These are phyloP conservation scores for Rhizomys pruinosus DNA, from an alignment of 2,113 vertebrate genomes.

Conservation along the genomic window DNA sequence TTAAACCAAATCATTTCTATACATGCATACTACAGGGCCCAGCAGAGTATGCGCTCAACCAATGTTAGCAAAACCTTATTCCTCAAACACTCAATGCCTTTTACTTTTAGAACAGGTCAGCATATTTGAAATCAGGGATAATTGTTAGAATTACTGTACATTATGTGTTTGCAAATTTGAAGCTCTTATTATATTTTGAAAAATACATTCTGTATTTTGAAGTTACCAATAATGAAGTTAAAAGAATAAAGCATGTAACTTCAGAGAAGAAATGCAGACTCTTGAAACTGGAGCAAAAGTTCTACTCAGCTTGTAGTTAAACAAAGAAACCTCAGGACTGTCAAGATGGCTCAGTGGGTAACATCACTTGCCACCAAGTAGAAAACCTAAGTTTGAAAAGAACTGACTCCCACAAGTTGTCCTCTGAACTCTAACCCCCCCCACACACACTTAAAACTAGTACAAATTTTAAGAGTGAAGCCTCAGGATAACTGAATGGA, in stretches of 20 bases:
- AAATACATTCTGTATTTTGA: slow-evolving; percentile 5
- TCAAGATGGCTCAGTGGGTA: background rate
- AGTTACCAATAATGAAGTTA: slow-evolving; percentile 14
- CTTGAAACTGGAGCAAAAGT: slow-evolving; percentile 19
- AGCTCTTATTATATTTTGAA: background rate
- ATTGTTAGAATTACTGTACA: background rate
- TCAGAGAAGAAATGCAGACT: background rate
- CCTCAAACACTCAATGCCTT: background rate
- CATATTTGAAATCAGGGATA: slow-evolving; percentile 25
- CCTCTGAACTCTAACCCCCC: background rate
- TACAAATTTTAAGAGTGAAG: background rate
- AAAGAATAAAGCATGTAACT: background rate
- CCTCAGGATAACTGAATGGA: background rate
- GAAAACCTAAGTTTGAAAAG: background rate
- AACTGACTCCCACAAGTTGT: background rate
- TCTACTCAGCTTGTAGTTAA: background rate
- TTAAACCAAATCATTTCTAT: slow-evolving; percentile 21
- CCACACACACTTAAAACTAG: background rate
- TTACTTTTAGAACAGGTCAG: background rate
- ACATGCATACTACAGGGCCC: background rate
- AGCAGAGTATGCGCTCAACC: background rate
- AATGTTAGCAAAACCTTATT: background rate
- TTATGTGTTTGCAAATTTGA: slow-evolving; percentile 25
- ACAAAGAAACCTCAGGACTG: background rate
- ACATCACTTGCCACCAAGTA: background rate